Evolutionary conservation across 2,888 invertebrate genomes (phyloP).

Genomic region (Chrysina gloriosa): DNA sequence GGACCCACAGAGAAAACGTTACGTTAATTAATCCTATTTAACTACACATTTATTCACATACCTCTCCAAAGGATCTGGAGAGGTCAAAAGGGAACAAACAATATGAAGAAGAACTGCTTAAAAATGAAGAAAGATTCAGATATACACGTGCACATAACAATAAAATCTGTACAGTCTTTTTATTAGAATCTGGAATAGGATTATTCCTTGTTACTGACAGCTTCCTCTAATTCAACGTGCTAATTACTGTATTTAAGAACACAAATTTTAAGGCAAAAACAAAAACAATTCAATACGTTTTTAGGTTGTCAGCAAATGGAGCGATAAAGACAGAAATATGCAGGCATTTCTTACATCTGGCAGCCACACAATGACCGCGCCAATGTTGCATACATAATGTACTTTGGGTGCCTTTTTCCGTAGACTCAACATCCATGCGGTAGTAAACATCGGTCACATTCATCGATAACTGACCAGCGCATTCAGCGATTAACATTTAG

Average conservation of each 20-base stretch:
- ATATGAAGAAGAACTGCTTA: too few relatives aligned
- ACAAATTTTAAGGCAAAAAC: background rate
- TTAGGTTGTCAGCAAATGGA: background rate
- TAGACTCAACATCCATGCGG: slow-evolving; percentile 47
- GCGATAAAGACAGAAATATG: background rate
- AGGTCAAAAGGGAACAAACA: too few relatives aligned
- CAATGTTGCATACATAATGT: slow-evolving; percentile 12
- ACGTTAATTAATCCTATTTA: too few relatives aligned
- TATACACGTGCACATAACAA: too few relatives aligned
- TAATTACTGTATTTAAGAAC: background rate
- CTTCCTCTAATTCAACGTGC: too few relatives aligned
- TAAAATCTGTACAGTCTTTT: too few relatives aligned
- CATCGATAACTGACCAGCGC: slow-evolving; percentile 48
- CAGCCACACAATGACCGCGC: slow-evolving; percentile 13
- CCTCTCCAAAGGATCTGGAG: too few relatives aligned
- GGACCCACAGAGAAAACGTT: too few relatives aligned
- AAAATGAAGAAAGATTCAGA: too few relatives aligned
- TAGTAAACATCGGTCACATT: slow-evolving; percentile 45
- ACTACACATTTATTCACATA: too few relatives aligned
- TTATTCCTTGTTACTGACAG: too few relatives aligned
- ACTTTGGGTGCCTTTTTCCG: slow-evolving; percentile 35
- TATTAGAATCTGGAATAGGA: too few relatives aligned
- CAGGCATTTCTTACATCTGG: slow-evolving; percentile 21
- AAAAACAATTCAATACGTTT: background rate
- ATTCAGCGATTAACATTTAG: slow-evolving; percentile 44